These are phyloP conservation scores for Cactoblastis cactorum DNA, from an alignment of 2,888 invertebrate species.

Conservation along the genomic window DNA sequence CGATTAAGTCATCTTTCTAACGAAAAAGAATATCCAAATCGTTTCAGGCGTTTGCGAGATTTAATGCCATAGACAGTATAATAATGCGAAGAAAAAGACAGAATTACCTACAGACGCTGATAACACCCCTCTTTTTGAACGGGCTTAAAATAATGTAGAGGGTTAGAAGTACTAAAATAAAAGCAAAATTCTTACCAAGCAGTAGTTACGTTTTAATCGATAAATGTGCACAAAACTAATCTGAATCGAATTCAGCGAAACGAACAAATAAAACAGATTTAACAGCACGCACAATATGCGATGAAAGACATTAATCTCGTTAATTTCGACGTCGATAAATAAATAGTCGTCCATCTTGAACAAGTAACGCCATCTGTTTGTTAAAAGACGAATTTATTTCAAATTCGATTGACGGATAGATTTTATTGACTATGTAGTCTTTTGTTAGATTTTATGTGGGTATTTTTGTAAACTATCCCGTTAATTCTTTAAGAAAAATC, in stretches of 20 bases:
- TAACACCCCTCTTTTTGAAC: too few species aligned
- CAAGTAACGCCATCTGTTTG: conserved; percentile 16
- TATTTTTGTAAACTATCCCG: too few species aligned
- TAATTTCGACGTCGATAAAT: conserved; percentile 19
- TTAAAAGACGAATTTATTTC: conserved; percentile 12
- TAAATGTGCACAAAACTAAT: neutral
- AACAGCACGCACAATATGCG: conserved; percentile 16
- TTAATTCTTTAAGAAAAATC: too few species aligned
- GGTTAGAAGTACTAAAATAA: too few species aligned
- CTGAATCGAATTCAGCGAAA: conserved; percentile 9
- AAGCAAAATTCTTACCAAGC: too few species aligned
- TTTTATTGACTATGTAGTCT: neutral
- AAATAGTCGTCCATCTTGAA: conserved; percentile 17
- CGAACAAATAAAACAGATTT: conserved; percentile 7
- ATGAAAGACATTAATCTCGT: conserved; percentile 16
- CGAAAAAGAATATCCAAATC: too few species aligned
- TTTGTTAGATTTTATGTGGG: neutral
- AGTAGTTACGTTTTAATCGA: neutral
- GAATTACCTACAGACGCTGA: too few species aligned
- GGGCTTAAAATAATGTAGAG: too few species aligned
- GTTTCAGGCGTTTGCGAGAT: too few species aligned
- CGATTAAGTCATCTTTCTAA: too few species aligned
- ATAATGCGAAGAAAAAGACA: too few species aligned
- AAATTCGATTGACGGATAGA: neutral
- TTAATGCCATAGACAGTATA: too few species aligned